These are phyloP conservation scores for Lophius piscatorius DNA, from an alignment of 2,113 vertebrate genomes.

Conservation along the genomic window DNA sequence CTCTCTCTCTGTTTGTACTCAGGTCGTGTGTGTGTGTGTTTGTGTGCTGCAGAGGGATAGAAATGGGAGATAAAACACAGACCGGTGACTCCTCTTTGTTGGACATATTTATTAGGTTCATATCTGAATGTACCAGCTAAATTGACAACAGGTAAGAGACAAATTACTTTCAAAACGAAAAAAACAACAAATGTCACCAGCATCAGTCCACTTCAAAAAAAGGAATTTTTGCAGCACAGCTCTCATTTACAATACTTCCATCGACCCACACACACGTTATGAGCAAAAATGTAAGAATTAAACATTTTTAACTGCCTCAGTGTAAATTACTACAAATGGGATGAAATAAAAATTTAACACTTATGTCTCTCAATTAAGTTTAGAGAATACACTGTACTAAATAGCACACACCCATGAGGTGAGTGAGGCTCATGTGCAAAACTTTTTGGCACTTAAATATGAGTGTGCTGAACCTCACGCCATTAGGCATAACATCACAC, in stretches of 20 bases:
- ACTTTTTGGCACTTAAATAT: slow-evolving; percentile 63
- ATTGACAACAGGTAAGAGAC: slow-evolving; percentile 76
- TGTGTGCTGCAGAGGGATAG: slow-evolving; percentile 18
- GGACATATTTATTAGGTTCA: slow-evolving; percentile 79
- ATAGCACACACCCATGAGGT: slow-evolving; percentile 39
- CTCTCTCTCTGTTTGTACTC: slow-evolving; percentile 7
- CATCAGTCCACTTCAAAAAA: slow-evolving; percentile 72
- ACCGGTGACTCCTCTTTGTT: slow-evolving; percentile 37
- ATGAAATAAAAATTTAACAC: slow-evolving; percentile 16
- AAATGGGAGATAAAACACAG: slow-evolving; percentile 24
- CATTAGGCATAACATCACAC: slow-evolving; percentile 39
- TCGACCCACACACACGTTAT: slow-evolving; percentile 6
- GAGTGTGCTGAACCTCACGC: slow-evolving; percentile 45
- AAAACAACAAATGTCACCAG: slow-evolving; percentile 56
- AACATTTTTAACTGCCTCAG: slow-evolving; percentile 34
- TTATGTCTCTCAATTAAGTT: slow-evolving; percentile 28
- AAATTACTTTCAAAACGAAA: slow-evolving; percentile 67
- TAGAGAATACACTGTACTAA: slow-evolving; percentile 16
- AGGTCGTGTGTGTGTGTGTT: too few relatives aligned
- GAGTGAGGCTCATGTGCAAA: slow-evolving; percentile 58
- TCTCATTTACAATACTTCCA: slow-evolving; percentile 32
- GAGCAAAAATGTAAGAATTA: slow-evolving; percentile 10
- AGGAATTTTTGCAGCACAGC: slow-evolving; percentile 62
- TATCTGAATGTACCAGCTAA: slow-evolving; percentile 78
- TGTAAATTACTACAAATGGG: slow-evolving; percentile 18